Conservation (phyloP, 2,888 invertebrate species). For the Campaea margaritaria region DNA sequence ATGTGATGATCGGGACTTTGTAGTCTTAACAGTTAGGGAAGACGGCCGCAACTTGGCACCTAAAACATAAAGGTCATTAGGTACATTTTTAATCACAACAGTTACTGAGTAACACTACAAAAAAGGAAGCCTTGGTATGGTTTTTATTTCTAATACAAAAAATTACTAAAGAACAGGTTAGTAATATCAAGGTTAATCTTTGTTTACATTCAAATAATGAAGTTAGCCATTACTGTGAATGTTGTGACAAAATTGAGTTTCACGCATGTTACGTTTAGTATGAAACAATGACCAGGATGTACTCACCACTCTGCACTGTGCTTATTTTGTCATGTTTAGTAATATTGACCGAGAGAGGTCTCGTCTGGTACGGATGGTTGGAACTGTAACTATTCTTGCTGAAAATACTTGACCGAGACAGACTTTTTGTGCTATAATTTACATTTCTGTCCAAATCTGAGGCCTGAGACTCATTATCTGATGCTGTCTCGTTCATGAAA, state of each 20-base stretch:
- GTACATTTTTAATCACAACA: background rate
- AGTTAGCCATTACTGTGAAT: slow-evolving; percentile 8
- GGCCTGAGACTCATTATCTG: slow-evolving; percentile 92
- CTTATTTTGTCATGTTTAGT: slow-evolving; percentile 78
- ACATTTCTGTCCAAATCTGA: slow-evolving; percentile 88
- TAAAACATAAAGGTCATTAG: slow-evolving; percentile 36
- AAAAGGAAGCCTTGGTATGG: slow-evolving; percentile 28
- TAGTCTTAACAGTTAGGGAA: slow-evolving; percentile 71
- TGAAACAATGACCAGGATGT: slow-evolving; percentile 44
- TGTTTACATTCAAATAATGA: slow-evolving; percentile 27
- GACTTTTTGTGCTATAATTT: slow-evolving; percentile 69
- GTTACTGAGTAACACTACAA: slow-evolving; percentile 9
- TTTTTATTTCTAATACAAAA: slow-evolving; percentile 19
- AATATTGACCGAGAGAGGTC: slow-evolving; percentile 78
- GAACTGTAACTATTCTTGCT: slow-evolving; percentile 77
- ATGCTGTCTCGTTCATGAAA: slow-evolving; percentile 97
- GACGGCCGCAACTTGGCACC: slow-evolving; percentile 77
- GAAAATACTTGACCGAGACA: slow-evolving; percentile 74
- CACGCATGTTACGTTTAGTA: slow-evolving; percentile 12
- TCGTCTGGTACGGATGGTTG: slow-evolving; percentile 81
- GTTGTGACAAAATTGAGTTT: slow-evolving; percentile 18
- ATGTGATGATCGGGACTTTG: slow-evolving; percentile 79
- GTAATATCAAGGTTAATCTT: slow-evolving; percentile 21
- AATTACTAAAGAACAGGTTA: slow-evolving; percentile 14
- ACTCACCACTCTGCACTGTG: slow-evolving; percentile 76